Conservation (phyloP, 2,888 invertebrate species). For the Drosophila monieri region DNA sequence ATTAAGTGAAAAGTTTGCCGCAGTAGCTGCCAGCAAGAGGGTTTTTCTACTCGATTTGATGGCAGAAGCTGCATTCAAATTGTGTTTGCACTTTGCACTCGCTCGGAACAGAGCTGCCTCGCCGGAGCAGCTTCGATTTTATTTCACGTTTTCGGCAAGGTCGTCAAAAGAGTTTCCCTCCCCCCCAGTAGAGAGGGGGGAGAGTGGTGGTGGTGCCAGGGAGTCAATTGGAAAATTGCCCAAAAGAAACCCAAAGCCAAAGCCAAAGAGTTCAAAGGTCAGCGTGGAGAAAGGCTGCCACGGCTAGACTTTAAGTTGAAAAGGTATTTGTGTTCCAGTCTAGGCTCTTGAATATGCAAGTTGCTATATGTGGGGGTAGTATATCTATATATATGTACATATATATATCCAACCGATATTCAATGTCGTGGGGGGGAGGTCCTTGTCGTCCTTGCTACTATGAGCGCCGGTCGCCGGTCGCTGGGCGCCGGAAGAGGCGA, state of each 20-base stretch:
- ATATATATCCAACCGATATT: slow-evolving; percentile 14
- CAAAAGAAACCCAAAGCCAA: neutral
- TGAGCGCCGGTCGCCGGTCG: slow-evolving; percentile 29
- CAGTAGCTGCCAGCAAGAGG: slow-evolving; percentile 13
- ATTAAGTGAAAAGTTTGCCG: slow-evolving; percentile 70
- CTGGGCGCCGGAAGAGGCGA: slow-evolving; percentile 67
- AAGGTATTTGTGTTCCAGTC: slow-evolving; percentile 23
- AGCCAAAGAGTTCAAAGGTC: neutral
- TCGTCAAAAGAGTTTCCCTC: slow-evolving; percentile 12
- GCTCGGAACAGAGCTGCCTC: slow-evolving; percentile 16
- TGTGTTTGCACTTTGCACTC: slow-evolving; percentile 74
- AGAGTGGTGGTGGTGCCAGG: no score
- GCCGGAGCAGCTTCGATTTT: slow-evolving; percentile 1
- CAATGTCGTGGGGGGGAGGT: slow-evolving; percentile 47
- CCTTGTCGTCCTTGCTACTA: slow-evolving; percentile 8
- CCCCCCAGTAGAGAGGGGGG: no score
- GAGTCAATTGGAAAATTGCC: slow-evolving; percentile 2
- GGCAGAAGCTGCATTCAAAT: slow-evolving; percentile 59
- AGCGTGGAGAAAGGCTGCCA: neutral
- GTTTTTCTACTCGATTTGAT: slow-evolving; percentile 68
- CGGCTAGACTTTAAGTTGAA: slow-evolving; percentile 50
- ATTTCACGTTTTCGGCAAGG: slow-evolving; percentile 19
- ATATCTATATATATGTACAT: neutral
- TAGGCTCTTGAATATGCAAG: neutral
- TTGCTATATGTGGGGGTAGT: neutral